Evolutionary conservation across 2,888 invertebrate genomes (phyloP).

Genomic region (Diaprepes abbreviatus): DNA sequence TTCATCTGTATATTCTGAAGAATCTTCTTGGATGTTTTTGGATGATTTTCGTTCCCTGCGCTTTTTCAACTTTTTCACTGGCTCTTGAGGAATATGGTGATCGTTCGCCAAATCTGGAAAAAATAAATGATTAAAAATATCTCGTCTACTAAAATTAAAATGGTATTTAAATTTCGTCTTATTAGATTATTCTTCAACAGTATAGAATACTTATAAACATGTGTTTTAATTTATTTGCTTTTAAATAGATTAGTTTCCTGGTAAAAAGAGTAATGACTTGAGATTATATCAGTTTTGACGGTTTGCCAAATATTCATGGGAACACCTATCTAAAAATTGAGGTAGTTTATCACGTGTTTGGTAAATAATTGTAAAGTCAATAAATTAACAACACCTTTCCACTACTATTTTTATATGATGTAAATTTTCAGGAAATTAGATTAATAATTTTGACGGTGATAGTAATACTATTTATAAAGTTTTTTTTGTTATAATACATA

Average conservation of each 20-base stretch:
- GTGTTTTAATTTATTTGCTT: not conserved
- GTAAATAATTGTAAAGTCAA: not conserved
- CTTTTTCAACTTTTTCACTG: constrained; percentile 56
- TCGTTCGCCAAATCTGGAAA: constrained; percentile 39
- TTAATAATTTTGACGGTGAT: not conserved
- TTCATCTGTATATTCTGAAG: constrained; percentile 57
- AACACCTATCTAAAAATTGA: constrained; percentile 4
- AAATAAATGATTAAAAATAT: too few relatives aligned
- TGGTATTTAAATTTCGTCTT: too few relatives aligned
- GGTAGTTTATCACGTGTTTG: not conserved
- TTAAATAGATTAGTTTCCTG: constrained; percentile 10
- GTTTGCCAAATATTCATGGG: constrained; percentile 20
- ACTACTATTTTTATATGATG: constrained; percentile 21
- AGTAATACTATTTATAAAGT: too few relatives aligned
- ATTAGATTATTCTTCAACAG: too few relatives aligned
- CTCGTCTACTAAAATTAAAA: too few relatives aligned
- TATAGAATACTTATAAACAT: not conserved
- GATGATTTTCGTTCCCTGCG: constrained; percentile 58
- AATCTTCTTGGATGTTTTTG: constrained; percentile 53
- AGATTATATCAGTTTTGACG: constrained; percentile 17
- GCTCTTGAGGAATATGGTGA: constrained; percentile 35
- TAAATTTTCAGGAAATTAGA: constrained; percentile 2
- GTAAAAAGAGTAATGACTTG: constrained; percentile 25
- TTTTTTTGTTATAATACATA: too few relatives aligned
- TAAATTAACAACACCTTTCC: constrained; percentile 31